A percentile compares a stretch with the other conserved stretches of the same genome.
Evolutionary conservation across 2,888 invertebrate species (phyloP).

Genomic region (Parnassius glacialis): DNA sequence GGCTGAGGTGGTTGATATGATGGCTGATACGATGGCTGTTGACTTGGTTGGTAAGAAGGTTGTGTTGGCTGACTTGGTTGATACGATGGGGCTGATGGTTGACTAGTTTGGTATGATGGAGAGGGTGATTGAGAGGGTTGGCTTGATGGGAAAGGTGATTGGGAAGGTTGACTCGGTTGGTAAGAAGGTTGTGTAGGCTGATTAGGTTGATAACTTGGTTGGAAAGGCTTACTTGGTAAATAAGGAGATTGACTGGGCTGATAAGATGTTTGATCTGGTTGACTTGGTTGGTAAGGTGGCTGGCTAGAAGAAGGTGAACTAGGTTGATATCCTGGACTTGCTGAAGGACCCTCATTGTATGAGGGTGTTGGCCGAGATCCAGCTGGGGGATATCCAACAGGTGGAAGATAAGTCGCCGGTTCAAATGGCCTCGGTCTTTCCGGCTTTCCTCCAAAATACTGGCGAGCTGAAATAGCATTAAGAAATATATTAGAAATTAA

Average conservation of each 20-base stretch:
- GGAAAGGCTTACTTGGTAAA: slow-evolving; percentile 36
- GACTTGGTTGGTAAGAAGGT: slow-evolving; percentile 30
- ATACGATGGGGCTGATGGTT: slow-evolving; percentile 37
- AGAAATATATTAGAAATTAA: not conserved
- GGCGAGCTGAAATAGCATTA: slow-evolving; percentile 81
- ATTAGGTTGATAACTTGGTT: slow-evolving; percentile 41
- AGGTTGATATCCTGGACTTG: slow-evolving; percentile 44
- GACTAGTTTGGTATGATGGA: slow-evolving; percentile 35
- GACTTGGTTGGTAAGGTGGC: slow-evolving; percentile 36
- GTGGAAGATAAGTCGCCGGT: slow-evolving; percentile 67
- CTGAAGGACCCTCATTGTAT: slow-evolving; percentile 62
- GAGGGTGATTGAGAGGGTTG: slow-evolving; percentile 42
- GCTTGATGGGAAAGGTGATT: slow-evolving; percentile 33
- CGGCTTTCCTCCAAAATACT: slow-evolving; percentile 83
- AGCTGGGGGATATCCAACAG: slow-evolving; percentile 66
- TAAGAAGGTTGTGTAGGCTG: slow-evolving; percentile 43
- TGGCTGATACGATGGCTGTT: slow-evolving; percentile 32
- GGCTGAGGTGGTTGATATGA: slow-evolving; percentile 38
- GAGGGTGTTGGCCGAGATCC: slow-evolving; percentile 66
- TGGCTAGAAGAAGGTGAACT: slow-evolving; percentile 40
- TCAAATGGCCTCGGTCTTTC: slow-evolving; percentile 87
- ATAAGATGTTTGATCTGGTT: slow-evolving; percentile 33
- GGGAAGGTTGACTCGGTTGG: slow-evolving; percentile 35
- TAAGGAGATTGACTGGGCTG: slow-evolving; percentile 41
- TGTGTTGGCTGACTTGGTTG: slow-evolving; percentile 34